Conservation (phyloP, 2,113 vertebrate genomes). For the Procavia capensis region DNA sequence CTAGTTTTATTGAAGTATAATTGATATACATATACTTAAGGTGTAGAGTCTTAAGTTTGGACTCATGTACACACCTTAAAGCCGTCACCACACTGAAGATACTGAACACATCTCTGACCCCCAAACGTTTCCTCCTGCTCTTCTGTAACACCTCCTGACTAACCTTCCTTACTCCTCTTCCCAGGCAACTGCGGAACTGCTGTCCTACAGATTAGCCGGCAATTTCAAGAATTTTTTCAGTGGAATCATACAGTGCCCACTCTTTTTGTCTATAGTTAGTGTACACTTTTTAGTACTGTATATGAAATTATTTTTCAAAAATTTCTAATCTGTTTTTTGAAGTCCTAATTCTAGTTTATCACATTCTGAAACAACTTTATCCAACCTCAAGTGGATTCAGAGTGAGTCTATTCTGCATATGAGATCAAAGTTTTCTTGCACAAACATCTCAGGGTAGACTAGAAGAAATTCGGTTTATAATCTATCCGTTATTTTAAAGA, state of each 20-base stretch:
- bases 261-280: no score
- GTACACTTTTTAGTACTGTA: no score
- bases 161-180: neutral
- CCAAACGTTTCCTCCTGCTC: neutral
- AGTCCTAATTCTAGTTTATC: neutral
- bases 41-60: neutral
- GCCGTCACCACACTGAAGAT: neutral
- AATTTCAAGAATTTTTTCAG: neutral
- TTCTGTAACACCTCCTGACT: neutral
- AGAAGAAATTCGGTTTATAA: neutral
- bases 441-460: neutral
- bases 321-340: neutral
- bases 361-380: neutral
- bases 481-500: slow-evolving; percentile 34
- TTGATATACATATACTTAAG: neutral
- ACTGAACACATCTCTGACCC: neutral
- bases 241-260: no score
- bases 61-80: neutral
- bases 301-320: slow-evolving; percentile 25
- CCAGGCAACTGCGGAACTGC: neutral
- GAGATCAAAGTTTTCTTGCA: neutral
- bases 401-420: neutral
- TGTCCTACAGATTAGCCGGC: neutral
- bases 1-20: neutral
- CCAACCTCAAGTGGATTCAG: neutral